phyloP scores from a whole-genome alignment of 2,797 vertebrate genomes.

The Artibeus jamaicensis region DNA sequence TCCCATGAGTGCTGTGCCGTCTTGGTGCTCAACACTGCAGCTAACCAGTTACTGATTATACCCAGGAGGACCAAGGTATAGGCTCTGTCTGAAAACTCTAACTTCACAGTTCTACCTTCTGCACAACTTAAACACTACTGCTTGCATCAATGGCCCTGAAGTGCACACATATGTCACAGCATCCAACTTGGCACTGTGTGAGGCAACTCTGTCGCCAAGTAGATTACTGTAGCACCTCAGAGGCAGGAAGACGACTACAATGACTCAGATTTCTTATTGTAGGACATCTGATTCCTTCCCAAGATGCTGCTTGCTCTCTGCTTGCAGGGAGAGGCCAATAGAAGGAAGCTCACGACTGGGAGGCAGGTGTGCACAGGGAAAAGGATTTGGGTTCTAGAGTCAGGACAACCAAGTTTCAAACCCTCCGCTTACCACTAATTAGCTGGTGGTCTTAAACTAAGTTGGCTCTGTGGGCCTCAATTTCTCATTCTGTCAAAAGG shows the following conservation, averaged over 20 bases:
- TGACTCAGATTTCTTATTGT: background rate
- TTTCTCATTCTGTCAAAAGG: conserved; percentile 22
- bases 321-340: background rate
- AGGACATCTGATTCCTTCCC: background rate
- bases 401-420: background rate
- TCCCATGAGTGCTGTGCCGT: background rate
- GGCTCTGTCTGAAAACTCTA: background rate
- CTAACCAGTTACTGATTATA: background rate
- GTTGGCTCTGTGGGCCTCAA: background rate
- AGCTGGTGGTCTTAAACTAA: background rate
- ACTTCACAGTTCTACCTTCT: background rate
- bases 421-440: background rate
- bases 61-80: background rate
- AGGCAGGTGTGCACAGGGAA: background rate
- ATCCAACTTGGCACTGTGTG: fast-evolving
- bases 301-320: background rate
- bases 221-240: fast-evolving
- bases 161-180: fast-evolving
- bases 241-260: background rate
- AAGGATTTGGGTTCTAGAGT: background rate
- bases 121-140: background rate
- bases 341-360: background rate
- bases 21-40: background rate
- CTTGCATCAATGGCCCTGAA: background rate
- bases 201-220: background rate